Percentiles rank a stretch among this genome's conserved stretches.
phyloP scores from a whole-genome alignment of 1,140 invertebrate species.

The Sycophila sp. region DNA sequence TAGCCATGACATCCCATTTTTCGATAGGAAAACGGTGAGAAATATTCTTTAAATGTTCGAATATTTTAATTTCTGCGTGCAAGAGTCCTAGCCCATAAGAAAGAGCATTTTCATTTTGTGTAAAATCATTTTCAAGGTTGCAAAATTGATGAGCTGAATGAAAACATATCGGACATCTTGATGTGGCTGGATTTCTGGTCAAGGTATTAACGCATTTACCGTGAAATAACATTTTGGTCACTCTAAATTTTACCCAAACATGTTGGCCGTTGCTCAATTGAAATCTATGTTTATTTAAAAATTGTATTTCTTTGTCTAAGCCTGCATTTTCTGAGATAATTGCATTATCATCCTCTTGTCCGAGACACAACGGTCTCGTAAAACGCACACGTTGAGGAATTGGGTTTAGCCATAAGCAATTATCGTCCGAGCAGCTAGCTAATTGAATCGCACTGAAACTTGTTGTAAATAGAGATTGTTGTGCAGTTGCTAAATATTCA shows the following conservation, averaged over 20 bases:
- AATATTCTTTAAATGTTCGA: conserved; percentile 14
- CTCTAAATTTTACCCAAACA: not conserved
- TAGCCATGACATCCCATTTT: not conserved
- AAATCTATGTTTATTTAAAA: not conserved
- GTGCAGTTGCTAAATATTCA: conserved; percentile 4
- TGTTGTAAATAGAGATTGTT: conserved; percentile 3
- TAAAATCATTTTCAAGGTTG: conserved; percentile 10
- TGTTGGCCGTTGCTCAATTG: not conserved
- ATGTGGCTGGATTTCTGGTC: not conserved
- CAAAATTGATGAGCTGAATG: not conserved
- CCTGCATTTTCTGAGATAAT: not conserved
- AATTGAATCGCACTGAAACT: not conserved
- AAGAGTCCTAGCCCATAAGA: not conserved
- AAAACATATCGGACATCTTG: conserved; percentile 8
- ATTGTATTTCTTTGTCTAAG: not conserved
- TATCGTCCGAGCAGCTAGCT: not conserved
- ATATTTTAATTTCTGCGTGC: conserved; percentile 3
- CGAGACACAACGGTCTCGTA: not conserved
- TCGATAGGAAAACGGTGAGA: not conserved
- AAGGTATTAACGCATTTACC: conserved; percentile 1
- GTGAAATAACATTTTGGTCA: not conserved
- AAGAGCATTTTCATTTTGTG: not conserved
- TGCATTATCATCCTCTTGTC: not conserved
- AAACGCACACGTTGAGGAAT: conserved; percentile 1
- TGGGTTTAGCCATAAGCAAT: not conserved